phyloP scores from a whole-genome alignment of 1,140 invertebrate genomes.

The Brachionus plicatilis region DNA sequence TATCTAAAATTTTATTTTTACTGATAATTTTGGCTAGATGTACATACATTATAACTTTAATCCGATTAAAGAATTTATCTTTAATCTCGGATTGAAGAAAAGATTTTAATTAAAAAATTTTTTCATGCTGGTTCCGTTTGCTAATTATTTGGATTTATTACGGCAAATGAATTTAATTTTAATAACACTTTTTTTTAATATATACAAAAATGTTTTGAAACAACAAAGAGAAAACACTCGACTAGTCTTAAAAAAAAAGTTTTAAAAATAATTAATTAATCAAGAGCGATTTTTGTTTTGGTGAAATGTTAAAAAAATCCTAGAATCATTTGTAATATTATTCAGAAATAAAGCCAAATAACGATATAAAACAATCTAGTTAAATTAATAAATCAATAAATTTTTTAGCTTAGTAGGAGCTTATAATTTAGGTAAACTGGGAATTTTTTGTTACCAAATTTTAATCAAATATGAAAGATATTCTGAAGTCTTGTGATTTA shows the following conservation, averaged over 20 bases:
- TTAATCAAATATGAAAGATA: no score
- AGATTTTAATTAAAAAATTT: background rate
- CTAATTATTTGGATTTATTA: background rate
- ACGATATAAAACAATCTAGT: background rate
- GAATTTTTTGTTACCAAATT: background rate
- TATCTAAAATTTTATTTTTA: background rate
- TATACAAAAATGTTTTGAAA: no score
- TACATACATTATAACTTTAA: background rate
- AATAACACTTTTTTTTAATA: no score
- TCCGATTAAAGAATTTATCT: background rate
- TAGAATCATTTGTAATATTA: no score
- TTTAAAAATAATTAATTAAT: no score
- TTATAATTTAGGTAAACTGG: background rate
- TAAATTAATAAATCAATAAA: background rate
- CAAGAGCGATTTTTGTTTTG: background rate
- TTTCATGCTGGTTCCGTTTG: background rate
- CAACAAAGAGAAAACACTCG: no score
- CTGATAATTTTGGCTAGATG: no score
- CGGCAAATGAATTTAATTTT: no score
- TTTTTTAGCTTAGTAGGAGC: background rate
- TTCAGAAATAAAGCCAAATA: background rate
- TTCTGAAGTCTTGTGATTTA: no score
- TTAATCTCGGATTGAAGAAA: background rate
- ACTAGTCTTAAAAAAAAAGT: no score
- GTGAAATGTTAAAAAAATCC: no score